phyloP scores from a whole-genome alignment of 2,113 vertebrate genomes.

The Leiothrix lutea region DNA sequence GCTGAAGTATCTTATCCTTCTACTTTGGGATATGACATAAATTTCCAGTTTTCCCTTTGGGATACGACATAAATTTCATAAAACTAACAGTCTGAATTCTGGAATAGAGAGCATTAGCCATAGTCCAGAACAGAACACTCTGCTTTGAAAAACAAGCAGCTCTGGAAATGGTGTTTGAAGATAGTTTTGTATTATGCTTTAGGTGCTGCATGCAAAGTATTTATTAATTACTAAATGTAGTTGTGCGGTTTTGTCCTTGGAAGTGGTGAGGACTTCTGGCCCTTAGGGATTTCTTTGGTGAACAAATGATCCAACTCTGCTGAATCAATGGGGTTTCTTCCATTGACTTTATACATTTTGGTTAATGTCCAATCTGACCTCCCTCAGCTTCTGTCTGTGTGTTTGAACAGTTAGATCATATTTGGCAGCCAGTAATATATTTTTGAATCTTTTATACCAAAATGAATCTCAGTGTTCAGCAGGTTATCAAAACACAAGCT shows the following conservation, averaged over 20 bases:
- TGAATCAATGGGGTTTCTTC: neutral
- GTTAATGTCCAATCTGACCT: neutral
- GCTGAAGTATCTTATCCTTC: neutral
- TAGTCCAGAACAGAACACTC: neutral
- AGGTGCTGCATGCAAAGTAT: neutral
- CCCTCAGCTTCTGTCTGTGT: neutral
- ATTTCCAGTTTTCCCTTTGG: neutral
- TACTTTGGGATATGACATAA: neutral
- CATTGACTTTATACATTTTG: neutral
- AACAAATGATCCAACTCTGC: neutral
- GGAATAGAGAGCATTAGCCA: neutral
- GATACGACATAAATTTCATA: neutral
- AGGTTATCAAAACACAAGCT: constrained; percentile 11
- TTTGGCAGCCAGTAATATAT: neutral
- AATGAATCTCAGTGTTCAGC: neutral
- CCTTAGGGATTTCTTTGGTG: neutral
- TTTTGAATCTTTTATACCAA: neutral
- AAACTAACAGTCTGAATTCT: neutral
- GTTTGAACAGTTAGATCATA: constrained; percentile 24
- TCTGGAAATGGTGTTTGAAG: neutral
- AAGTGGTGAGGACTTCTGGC: neutral
- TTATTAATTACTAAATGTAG: neutral
- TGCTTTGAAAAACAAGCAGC: neutral
- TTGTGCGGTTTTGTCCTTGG: neutral
- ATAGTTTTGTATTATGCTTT: neutral